Evolutionary conservation across 1,140 invertebrate species (phyloP).

Genomic region (Platyscapa corneri): DNA sequence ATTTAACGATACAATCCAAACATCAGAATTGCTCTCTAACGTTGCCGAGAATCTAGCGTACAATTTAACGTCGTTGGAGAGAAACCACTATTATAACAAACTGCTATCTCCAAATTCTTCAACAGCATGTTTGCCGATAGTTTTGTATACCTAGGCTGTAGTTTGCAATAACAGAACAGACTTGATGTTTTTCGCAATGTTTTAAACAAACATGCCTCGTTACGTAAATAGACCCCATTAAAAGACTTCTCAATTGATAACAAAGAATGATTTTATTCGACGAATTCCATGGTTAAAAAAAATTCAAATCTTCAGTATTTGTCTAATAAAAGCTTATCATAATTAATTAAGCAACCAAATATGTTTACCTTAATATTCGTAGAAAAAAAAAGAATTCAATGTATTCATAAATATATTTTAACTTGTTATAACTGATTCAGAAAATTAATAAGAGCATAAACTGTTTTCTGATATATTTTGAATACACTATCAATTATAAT

Average conservation of each 20-base stretch:
- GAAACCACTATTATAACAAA: conserved; percentile 33
- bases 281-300: neutral
- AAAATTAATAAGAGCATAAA: neutral
- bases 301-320: neutral
- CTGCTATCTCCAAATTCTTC: conserved; percentile 28
- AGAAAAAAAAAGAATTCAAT: no score
- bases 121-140: conserved; percentile 24
- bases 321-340: no score
- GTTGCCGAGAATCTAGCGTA: no score
- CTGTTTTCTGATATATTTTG: neutral
- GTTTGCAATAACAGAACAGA: conserved; percentile 23
- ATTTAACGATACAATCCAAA: no score
- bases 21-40: neutral
- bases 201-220: conserved; percentile 13
- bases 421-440: no score
- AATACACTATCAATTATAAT: neutral
- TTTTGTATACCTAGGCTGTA: neutral
- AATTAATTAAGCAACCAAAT: neutral
- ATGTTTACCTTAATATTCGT: no score
- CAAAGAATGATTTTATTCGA: neutral
- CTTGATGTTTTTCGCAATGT: conserved; percentile 3
- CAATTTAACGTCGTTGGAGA: conserved; percentile 2
- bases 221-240: neutral
- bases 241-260: conserved; percentile 2
- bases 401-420: no score